Base-by-base conservation (phyloP, 2,888 invertebrate species). In the Cancer borealis region DNA sequence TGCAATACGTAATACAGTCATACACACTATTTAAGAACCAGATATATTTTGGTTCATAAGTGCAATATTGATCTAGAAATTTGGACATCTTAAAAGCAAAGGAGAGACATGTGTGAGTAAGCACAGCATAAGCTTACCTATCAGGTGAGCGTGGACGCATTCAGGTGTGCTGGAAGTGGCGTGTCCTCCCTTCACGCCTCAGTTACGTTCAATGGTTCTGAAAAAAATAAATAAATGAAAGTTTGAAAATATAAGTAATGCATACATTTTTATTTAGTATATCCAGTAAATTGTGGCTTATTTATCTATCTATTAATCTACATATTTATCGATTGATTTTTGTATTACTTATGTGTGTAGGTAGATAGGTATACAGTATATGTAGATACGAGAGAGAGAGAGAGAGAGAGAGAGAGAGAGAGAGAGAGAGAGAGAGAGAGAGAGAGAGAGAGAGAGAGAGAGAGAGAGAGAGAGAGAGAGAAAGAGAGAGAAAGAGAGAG, bases 391-490 rank as follows among this genome's bases (percentile, higher is more conserved):
- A 47, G 66, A 84, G 49, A 84, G 66, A 84, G 84, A 84, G 66
- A 60, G 93, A 60, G 26, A 14, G 26, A 89, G 88, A 39, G 89
- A 93, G 66, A 47, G 89, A 84, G 49, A 84, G 66, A 84, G 84
- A 84, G 66, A 60, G 93, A 60, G 26, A 14, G 26, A 89, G 49
- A 49, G 66, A 66, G 66, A 66, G 66, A 66, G 66, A 66, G 66
- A 66, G 66, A 66, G 66, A 66, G 66, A 66, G 66, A 66, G 66
- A 66, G 66, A 66, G 66, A 66, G 66, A 45, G 88, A 47, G 88
- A 39, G 46, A 46, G 88, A 88, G 88, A 47, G 26, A 49, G 88
- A 88, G 88, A 49, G 49, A 49, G 45, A 46, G 49, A 88, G 49
- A 30, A 30, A 79, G 79, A 92, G 47, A 73, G 60, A 73, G 46